Evolutionary conservation across 2,113 vertebrate genomes (phyloP), one percentile per base, ranked within the genome.

Genomic region (Dromaius novaehollandiae): DNA sequence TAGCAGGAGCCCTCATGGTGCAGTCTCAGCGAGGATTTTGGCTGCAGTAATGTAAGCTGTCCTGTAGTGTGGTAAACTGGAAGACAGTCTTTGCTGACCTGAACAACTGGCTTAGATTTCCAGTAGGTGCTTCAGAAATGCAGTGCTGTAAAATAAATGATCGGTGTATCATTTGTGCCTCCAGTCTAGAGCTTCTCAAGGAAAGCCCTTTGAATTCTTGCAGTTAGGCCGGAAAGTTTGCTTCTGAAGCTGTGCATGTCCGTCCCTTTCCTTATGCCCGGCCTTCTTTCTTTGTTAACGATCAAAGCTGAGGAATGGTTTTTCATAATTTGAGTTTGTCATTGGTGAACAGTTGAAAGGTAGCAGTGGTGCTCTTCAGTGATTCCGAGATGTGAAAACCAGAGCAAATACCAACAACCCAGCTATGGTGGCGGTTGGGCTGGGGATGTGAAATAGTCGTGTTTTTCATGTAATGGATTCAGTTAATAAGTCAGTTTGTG

Each of bases 281-380:
- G 32, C 20, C 26, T 85, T 40, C 86, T 90, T 94, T 75, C 82
- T 94, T 96, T 58, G 84, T 96, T 90, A 96, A 60, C 24, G 87
- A 84, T 88, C 82, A 83, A 80, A 80, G 58, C 61, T 78, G 51
- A 89, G 38, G 32, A 86, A 50, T 82, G 79, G 61, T 84, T 84
- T 84, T 86, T 88, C 77, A 68, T 68, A 53, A 22, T 86, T 95
- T 84, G 53, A 89, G 50, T 83, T 5, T 64, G 26, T 70, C 58
- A n/a, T 78, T 89, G 53, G 58, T 63, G 78, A 73, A 53, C 76
- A 89, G 53, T 58, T 92, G 88, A 85, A 77, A 91, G 77, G 78
- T 74, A 96, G 48, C 4, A 0, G 32, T 82, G n/a, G 88, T 93
- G 70, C 83, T 86, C 15, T 89, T 94, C 81, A 51, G 58, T 71